Percentiles rank a stretch among this genome's conserved stretches.
Evolutionary conservation across 2,888 invertebrate species (phyloP).

Genomic region (Glaucopsyche alexis): DNA sequence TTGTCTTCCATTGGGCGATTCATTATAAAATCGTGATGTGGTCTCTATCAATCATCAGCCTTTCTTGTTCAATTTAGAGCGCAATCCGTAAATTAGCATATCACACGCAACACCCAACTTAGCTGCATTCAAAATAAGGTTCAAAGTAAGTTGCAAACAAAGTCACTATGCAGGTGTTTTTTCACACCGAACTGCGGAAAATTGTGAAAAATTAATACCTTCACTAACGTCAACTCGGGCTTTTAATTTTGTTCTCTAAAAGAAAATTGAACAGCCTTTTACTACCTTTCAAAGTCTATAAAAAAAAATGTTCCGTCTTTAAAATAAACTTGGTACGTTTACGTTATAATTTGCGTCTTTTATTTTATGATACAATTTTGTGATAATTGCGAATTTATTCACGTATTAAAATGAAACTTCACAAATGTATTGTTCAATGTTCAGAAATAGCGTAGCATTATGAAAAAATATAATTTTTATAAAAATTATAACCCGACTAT

Average conservation of each 20-base stretch:
- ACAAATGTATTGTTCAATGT: no score
- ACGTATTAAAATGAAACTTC: no score
- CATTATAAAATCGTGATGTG: not conserved
- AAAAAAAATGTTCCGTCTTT: conserved; percentile 6
- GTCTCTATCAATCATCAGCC: conserved; percentile 16
- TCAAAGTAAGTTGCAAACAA: not conserved
- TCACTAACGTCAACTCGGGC: conserved; percentile 1
- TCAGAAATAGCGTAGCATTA: no score
- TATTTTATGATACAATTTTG: no score
- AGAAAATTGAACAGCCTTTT: conserved; percentile 14
- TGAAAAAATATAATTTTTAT: no score
- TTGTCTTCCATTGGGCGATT: not conserved
- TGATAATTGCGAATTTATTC: no score
- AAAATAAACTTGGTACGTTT: not conserved
- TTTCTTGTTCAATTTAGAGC: conserved; percentile 12
- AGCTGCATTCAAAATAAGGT: not conserved
- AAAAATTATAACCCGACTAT: no score
- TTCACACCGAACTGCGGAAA: conserved; percentile 17
- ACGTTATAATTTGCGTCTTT: not conserved
- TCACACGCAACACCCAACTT: not conserved
- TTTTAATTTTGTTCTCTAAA: not conserved
- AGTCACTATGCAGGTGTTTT: conserved; percentile 20
- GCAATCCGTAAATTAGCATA: not conserved
- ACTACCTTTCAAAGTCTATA: conserved; percentile 3
- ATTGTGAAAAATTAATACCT: conserved; percentile 20